Evolutionary conservation across 2,113 vertebrate genomes (phyloP), one percentile per base, ranked within the genome.

Genomic region (Halichoeres trimaculatus): DNA sequence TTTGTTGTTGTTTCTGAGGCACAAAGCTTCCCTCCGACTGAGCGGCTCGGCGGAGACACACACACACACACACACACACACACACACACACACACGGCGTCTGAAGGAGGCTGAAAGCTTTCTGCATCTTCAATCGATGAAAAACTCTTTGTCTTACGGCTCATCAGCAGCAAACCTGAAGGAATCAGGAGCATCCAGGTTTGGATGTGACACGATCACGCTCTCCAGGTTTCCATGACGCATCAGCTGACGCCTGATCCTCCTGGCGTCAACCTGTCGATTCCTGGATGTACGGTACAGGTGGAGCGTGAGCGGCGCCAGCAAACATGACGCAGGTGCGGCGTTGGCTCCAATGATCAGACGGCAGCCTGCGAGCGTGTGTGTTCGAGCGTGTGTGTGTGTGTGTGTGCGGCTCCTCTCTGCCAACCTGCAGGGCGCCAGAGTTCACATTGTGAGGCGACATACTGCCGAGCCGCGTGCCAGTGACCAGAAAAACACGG

Each of bases 261-360:
- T 43, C 14, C 64, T 48, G 57, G 54, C 30, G 17, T 6, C 14
- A 52, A n/a, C 54, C 34, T 11, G 22, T 1, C 20, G 24, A 3
- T 7, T 7, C 10, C 35, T 11, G 38, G 41, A 14, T 61, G 61
- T 4, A 10, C 68, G 2, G 70, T 70, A 75, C 77, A 85, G 79
- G 87, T 90, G 85, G 71, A 81, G 60, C 59, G 80, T 3, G 16
- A 14, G 0, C 0, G n/a, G 40, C 34, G 71, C 47, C 65, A 59
- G 63, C 17, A 47, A 81, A 66, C 64, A 55, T 86, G 90, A 90
- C 79, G 78, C 79, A 86, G 83, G 81, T 85, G 81, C 60, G 10
- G 50, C 60, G 17, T 6, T 85, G 74, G 77, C 80, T 54, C 10
- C 2, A 41, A 47, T 69, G 50, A 0, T 11, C 43, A 26, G 67